Evolutionary conservation across 2,797 vertebrate genomes (phyloP), one percentile per base, ranked within the genome.

Genomic region (Smutsia gigantea): DNA sequence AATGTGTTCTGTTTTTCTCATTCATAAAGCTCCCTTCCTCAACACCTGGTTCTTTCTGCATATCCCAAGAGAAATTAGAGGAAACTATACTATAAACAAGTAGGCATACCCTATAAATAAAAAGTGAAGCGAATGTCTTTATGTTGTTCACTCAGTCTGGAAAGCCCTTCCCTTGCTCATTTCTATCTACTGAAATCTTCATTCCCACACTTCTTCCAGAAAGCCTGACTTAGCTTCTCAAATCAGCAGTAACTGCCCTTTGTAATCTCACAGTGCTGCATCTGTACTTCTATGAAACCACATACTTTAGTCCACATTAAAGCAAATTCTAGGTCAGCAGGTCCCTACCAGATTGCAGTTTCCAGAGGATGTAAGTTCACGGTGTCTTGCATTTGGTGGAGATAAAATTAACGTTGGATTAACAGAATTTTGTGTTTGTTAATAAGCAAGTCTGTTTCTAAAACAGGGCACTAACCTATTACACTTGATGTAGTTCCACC

Each of bases 401-500:
- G 27, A 64, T n/a, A 34, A 23, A 64, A 61, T n/a, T 66, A 75
- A 64, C 21, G 14, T 2, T 31, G 90, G 11, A 46, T 63, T 55
- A 53, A 66, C 34, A 49, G 37, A 77, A 10, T 5, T 9, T 39
- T 82, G 3, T 13, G 23, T 71, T 72, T 83, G 21, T 74, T 87
- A 93, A 83, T 66, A 84, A 89, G 94, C 42, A 72, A 86, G 71
- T 29, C 10, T 37, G 25, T 57, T 77, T 83, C 51, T 23, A 53
- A 87, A 96, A 49, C 0, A 0, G 49, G 61, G 95, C 94, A 93
- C 98, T 96, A 97, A 99, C 99, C 99, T 98, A 99, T 99, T 75
- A 99, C 99, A 97, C 99, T 99, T 93, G 99, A 99, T 19, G 99
- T 99, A 94, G 99, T 99, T 98, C 99, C 99, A 90, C 99, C 99